These are phyloP conservation scores for Acanthacorydalis orientalis DNA, from an alignment of 2,888 invertebrate species.

Conservation along the genomic window DNA sequence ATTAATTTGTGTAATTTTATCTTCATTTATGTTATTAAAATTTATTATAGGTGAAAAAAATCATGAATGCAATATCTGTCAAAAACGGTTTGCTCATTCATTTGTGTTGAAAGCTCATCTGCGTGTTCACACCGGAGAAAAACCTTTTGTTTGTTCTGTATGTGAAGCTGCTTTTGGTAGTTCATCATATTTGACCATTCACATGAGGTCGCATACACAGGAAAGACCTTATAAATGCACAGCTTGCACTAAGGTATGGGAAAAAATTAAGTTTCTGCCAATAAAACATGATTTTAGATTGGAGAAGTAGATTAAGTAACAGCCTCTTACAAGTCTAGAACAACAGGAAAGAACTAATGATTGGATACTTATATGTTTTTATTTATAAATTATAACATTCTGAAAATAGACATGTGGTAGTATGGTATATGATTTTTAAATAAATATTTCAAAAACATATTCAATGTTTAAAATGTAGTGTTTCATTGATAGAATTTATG, in stretches of 20 bases:
- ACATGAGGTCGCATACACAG: constrained; percentile 21
- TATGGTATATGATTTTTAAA: neutral
- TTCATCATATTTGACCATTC: constrained; percentile 23
- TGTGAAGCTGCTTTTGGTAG: constrained; percentile 21
- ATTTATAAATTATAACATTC: too few species aligned
- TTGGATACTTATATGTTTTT: too few species aligned
- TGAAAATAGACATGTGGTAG: too few species aligned
- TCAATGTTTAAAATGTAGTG: neutral
- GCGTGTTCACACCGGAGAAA: constrained; percentile 22
- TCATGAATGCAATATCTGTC: constrained; percentile 21
- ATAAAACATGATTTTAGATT: neutral
- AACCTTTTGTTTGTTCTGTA: constrained; percentile 19
- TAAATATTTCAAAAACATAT: neutral
- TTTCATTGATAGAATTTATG: too few species aligned
- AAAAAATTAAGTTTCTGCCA: neutral
- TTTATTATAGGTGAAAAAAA: constrained; percentile 16
- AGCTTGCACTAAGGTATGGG: constrained; percentile 18
- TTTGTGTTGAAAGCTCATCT: constrained; percentile 21
- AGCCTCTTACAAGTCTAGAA: too few species aligned
- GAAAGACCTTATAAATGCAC: constrained; percentile 23
- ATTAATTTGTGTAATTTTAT: too few species aligned
- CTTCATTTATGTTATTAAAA: neutral
- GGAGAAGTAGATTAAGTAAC: too few species aligned
- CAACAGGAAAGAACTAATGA: too few species aligned
- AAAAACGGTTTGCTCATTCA: constrained; percentile 22